A percentile compares a stretch with the other conserved stretches of the same genome.
Conservation (phyloP, 2,888 invertebrate genomes). For the Nomada fabriciana region DNA sequence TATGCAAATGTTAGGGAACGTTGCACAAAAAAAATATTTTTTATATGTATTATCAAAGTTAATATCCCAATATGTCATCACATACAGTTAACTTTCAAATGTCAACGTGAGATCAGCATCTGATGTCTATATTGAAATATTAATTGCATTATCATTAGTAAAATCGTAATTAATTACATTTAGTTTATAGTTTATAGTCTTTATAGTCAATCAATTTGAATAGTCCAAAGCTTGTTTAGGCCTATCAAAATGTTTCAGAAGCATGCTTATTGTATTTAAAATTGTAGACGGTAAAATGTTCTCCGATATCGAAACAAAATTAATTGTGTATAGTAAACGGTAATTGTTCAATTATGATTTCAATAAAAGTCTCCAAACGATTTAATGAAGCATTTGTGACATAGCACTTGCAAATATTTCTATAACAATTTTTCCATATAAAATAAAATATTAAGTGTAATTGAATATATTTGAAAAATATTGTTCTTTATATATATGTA, state of each 20-base stretch:
- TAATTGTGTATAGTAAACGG: constrained; percentile 23
- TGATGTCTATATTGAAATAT: constrained; percentile 68
- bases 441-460: constrained; percentile 75
- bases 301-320: constrained; percentile 23
- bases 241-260: constrained; percentile 54
- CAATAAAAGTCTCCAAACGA: constrained; percentile 41
- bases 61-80: constrained; percentile 66
- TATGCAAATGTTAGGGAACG: constrained; percentile 61
- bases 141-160: constrained; percentile 58
- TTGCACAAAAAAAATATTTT: constrained; percentile 63
- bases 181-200: constrained; percentile 52
- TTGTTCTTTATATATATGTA: constrained; percentile 64
- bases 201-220: constrained; percentile 59
- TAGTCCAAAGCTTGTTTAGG: constrained; percentile 62
- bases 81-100: constrained; percentile 70
- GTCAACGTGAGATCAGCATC: constrained; percentile 76
- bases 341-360: constrained; percentile 36
- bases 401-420: constrained; percentile 58
- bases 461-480: constrained; percentile 77
- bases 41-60: constrained; percentile 56
- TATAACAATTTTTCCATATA: constrained; percentile 70
- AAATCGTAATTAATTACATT: constrained; percentile 63
- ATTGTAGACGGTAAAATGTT: constrained; percentile 44
- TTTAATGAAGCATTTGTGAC: constrained; percentile 60
- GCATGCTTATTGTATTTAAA: constrained; percentile 46